These are phyloP conservation scores for Amaurobius ferox DNA, from an alignment of 2,888 invertebrate species.

Conservation along the genomic window DNA sequence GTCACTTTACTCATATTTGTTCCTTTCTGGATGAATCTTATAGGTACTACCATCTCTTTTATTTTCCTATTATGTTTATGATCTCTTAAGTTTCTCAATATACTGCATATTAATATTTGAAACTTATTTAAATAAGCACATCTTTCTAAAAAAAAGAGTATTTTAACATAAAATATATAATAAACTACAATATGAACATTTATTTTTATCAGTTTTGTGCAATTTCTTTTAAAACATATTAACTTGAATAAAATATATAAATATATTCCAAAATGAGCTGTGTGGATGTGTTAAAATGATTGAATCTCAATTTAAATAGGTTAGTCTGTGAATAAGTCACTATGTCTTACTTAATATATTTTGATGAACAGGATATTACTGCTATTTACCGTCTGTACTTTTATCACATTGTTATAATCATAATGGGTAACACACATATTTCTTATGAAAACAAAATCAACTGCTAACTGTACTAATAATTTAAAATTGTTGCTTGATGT, in stretches of 20 bases:
- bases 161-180: neutral
- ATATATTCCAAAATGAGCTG: neutral
- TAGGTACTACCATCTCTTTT: neutral
- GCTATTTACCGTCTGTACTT: slow-evolving; percentile 66
- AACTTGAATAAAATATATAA: neutral
- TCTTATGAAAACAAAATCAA: slow-evolving; percentile 47
- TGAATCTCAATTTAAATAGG: slow-evolving; percentile 33
- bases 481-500: slow-evolving; percentile 72
- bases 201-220: neutral
- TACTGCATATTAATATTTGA: neutral
- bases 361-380: slow-evolving; percentile 62
- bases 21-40: neutral
- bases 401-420: slow-evolving; percentile 69
- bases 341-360: slow-evolving; percentile 70
- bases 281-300: neutral
- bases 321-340: slow-evolving; percentile 67
- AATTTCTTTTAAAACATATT: neutral
- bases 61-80: neutral
- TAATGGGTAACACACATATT: slow-evolving; percentile 64
- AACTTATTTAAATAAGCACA: neutral
- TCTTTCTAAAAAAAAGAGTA: neutral
- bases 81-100: neutral
- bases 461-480: slow-evolving; percentile 71
- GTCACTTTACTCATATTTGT: too few species aligned
- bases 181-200: neutral